phyloP scores from a whole-genome alignment of 2,797 vertebrate genomes.

The Pteronotus mesoamericanus region DNA sequence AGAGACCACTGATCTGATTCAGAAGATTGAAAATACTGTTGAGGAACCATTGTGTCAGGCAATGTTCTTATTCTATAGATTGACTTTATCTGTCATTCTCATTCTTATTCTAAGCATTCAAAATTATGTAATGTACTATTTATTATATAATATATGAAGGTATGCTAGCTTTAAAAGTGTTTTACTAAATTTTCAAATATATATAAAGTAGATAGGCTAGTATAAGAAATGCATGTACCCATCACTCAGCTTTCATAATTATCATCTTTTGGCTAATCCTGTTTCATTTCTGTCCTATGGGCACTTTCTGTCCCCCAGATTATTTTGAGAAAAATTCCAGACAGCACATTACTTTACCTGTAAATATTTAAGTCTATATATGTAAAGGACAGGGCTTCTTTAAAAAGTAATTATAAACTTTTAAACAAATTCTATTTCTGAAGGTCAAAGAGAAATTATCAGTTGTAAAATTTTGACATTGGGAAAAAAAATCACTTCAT shows the following conservation, averaged over 20 bases:
- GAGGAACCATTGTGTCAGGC: background rate
- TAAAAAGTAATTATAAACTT: background rate
- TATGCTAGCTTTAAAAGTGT: background rate
- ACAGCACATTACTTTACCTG: background rate
- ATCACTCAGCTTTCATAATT: background rate
- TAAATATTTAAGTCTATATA: background rate
- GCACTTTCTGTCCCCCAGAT: background rate
- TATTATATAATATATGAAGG: background rate
- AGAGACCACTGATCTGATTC: background rate
- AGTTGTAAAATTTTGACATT: background rate
- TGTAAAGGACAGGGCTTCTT: background rate
- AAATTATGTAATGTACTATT: background rate
- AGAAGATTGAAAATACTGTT: background rate
- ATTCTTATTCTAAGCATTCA: slow-evolving; percentile 2
- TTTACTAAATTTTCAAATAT: background rate
- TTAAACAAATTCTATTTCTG: background rate
- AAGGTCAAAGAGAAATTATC: background rate
- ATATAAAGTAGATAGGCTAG: background rate
- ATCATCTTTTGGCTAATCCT: background rate
- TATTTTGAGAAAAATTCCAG: background rate
- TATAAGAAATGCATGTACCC: background rate
- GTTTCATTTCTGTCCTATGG: background rate
- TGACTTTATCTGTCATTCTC: background rate
- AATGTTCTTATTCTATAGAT: background rate
- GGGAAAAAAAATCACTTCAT: background rate